Conservation (phyloP, 2,797 vertebrate genomes). For the Pseudocheirus occidentalis region DNA sequence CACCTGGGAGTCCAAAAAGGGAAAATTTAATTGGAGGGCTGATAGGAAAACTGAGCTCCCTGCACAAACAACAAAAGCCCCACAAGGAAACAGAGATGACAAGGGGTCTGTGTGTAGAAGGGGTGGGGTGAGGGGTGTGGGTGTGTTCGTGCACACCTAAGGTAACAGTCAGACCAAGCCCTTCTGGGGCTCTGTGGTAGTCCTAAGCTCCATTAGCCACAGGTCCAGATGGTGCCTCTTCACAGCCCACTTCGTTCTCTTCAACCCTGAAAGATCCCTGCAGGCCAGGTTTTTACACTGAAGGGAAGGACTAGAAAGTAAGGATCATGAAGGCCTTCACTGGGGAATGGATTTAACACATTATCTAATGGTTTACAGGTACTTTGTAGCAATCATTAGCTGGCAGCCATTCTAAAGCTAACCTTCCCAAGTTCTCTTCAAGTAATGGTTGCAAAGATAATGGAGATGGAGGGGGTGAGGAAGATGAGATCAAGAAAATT, state of each 20-base stretch:
- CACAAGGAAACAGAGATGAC: not conserved
- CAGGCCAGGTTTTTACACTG: not conserved
- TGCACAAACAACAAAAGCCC: not conserved
- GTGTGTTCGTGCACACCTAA: not conserved
- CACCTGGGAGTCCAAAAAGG: not conserved
- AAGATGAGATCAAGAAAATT: slow-evolving; percentile 66
- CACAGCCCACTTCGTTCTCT: not conserved
- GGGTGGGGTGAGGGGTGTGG: too few relatives aligned
- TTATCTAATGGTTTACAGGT: slow-evolving; percentile 75
- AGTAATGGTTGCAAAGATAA: slow-evolving; percentile 74
- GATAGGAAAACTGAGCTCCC: not conserved
- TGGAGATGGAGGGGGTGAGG: slow-evolving; percentile 63
- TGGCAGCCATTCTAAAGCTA: slow-evolving; percentile 73
- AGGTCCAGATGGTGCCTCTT: not conserved
- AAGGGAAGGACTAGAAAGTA: slow-evolving; percentile 9
- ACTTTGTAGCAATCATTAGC: slow-evolving; percentile 78
- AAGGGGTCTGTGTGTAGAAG: not conserved
- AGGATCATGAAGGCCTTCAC: not conserved
- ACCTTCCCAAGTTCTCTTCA: slow-evolving; percentile 66
- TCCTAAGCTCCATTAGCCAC: not conserved
- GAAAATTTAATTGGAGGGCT: not conserved
- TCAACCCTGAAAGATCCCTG: slow-evolving; percentile 35
- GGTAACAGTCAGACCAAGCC: not conserved
- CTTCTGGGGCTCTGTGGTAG: not conserved
- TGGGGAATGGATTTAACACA: slow-evolving; percentile 62